Evolutionary conservation across 2,797 vertebrate species (phyloP).

Genomic region (Megaceryle alcyon): DNA sequence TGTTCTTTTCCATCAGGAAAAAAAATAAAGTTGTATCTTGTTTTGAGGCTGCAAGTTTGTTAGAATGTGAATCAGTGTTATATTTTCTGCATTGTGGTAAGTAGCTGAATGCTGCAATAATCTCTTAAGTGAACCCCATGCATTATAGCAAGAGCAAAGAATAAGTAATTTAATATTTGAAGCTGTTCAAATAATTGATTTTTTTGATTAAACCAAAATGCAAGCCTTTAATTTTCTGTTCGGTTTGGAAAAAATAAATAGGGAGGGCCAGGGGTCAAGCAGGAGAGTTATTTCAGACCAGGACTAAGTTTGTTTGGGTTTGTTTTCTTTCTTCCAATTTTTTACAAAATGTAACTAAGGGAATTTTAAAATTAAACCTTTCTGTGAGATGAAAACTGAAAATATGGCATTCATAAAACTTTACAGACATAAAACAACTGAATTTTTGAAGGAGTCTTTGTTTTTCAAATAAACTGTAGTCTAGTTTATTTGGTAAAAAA

Average conservation of each 20-base stretch:
- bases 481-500: neutral
- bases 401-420: neutral
- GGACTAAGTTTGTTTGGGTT: neutral
- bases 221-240: neutral
- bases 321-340: neutral
- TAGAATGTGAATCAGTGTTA: neutral
- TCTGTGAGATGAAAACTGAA: neutral
- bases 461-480: neutral
- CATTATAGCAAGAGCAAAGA: neutral
- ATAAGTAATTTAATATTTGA: neutral
- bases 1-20: neutral
- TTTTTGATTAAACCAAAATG: constrained; percentile 20
- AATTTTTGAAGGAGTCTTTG: neutral
- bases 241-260: neutral
- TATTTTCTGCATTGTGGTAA: neutral
- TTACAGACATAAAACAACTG: neutral
- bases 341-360: neutral
- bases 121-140: neutral
- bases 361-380: neutral
- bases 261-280: neutral
- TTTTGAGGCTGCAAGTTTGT: neutral
- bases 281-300: neutral
- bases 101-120: neutral
- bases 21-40: neutral
- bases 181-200: constrained; percentile 30